A percentile compares a stretch with the other conserved stretches of the same genome.
These are phyloP conservation scores for Papilio gigon DNA, from an alignment of 2,888 invertebrate genomes.

Conservation along the genomic window DNA sequence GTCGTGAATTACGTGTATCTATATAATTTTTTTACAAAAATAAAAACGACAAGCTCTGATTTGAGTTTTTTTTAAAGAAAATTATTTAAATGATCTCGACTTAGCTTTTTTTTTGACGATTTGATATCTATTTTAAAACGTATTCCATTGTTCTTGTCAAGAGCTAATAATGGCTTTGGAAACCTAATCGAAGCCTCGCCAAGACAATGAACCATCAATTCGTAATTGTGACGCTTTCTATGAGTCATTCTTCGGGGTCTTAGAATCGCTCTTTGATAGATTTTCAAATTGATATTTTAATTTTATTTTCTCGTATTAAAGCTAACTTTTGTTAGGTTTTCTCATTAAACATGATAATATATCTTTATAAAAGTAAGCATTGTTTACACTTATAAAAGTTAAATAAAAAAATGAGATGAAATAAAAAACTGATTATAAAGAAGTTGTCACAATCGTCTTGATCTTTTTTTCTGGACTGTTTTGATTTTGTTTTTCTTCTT, in stretches of 20 bases:
- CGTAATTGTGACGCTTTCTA: slow-evolving; percentile 29
- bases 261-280: slow-evolving; percentile 5
- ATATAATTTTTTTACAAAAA: too few species aligned
- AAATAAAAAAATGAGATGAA: background rate
- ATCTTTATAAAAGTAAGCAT: too few species aligned
- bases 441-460: too few species aligned
- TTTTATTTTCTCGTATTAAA: background rate
- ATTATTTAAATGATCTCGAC: too few species aligned
- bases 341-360: background rate
- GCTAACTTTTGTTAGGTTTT: background rate
- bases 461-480: too few species aligned
- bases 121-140: slow-evolving; percentile 18
- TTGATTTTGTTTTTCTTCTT: too few species aligned
- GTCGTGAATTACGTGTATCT: too few species aligned
- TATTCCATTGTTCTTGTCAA: slow-evolving; percentile 23
- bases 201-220: slow-evolving; percentile 28
- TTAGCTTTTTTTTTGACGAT: too few species aligned
- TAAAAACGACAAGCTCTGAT: too few species aligned
- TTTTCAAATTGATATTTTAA: slow-evolving; percentile 5
- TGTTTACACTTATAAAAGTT: background rate
- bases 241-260: slow-evolving; percentile 1
- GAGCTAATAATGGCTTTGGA: slow-evolving; percentile 31
- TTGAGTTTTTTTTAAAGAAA: too few species aligned
- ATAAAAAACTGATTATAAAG: too few species aligned
- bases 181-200: slow-evolving; percentile 36